These are phyloP conservation scores for Erythrolamprus reginae DNA, from an alignment of 2,113 vertebrate genomes.

Conservation along the genomic window DNA sequence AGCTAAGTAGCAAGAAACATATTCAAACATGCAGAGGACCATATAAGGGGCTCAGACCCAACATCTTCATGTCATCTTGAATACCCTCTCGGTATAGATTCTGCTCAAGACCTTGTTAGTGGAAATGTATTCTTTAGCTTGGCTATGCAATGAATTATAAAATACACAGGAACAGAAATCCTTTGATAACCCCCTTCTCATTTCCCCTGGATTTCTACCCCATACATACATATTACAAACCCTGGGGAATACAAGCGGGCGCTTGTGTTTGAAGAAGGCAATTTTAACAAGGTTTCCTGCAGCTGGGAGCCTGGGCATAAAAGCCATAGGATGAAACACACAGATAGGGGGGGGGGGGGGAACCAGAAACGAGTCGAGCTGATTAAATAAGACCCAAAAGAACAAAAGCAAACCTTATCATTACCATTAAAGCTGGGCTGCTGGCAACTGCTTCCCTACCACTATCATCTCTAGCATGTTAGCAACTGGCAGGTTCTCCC, in stretches of 20 bases:
- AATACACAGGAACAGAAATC: conserved; percentile 46
- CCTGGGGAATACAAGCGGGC: conserved; percentile 37
- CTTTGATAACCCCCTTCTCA: conserved; percentile 50
- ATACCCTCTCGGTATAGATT: conserved; percentile 43
- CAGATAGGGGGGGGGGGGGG: conserved; percentile 29
- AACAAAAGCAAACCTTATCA: conserved; percentile 57
- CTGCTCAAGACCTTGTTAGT: conserved; percentile 53
- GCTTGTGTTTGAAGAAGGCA: conserved; percentile 48
- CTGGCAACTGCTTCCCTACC: conserved; percentile 38
- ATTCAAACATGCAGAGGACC: background rate
- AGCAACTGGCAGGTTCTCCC: conserved; percentile 41
- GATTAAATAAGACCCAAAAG: conserved; percentile 46
- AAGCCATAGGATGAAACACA: conserved; percentile 41
- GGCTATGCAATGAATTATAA: conserved; percentile 69
- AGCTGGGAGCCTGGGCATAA: conserved; percentile 54
- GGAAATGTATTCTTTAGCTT: conserved; percentile 46
- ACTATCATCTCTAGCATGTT: conserved; percentile 46
- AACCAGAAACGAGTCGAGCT: conserved; percentile 37
- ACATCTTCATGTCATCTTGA: conserved; percentile 26
- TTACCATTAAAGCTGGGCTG: conserved; percentile 46
- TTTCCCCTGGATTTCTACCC: conserved; percentile 6
- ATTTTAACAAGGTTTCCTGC: conserved; percentile 50
- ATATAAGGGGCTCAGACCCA: background rate
- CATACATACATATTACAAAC: conserved; percentile 31
- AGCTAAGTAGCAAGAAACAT: conserved; percentile 13